Base-by-base conservation (phyloP, 64 coral and sea anemone genomes). In the Stichodactyla helianthus region DNA sequence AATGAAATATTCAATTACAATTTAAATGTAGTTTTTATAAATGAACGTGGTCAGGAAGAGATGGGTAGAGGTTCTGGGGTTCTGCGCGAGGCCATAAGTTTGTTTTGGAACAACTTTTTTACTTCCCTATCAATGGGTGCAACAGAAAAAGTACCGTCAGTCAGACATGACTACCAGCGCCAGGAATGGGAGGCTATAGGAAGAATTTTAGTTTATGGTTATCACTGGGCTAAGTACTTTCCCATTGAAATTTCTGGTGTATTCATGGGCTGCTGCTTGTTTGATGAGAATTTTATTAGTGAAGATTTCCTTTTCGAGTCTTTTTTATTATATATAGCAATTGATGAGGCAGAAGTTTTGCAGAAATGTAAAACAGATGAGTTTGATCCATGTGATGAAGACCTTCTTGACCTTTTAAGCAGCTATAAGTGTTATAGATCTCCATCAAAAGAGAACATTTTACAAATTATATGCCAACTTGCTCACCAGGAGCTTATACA, bases 131-230 rank as follows among this genome's bases (percentile, higher is more conserved):
- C 80, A 53, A 52, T 28, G 63, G 80, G 88, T 61, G 82, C n/a
- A 27, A 83, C 51, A 83, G 92, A 94, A 54, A 94, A 87, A 79
- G 88, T 93, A 31, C 92, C 87, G 86, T 85, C 83, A 51, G 71
- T 89, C 70, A 93, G 92, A 80, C 87, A 93, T 81, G 87, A 93
- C 86, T 93, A 89, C 26, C 92, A 93, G 63, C 85, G 52, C 14
- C 82, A 59, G 52, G 87, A 93, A 68, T 93, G 92, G 87, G 83
- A 93, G 20, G 85, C 77, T 82, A 88, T 89, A 20, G 92, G 53
- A 14, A 86, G 87, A 81, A 79, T 93, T 89, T 16, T 93, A 58
- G 58, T 89, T 54, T 70, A 87, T 86, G 92, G 92, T 61, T 93
- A 81, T 55, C 18, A 64, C 25, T 52, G 80, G 67, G 91, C 79